phyloP scores from a whole-genome alignment of 2,888 invertebrate genomes.

The Aphodius granarius region DNA sequence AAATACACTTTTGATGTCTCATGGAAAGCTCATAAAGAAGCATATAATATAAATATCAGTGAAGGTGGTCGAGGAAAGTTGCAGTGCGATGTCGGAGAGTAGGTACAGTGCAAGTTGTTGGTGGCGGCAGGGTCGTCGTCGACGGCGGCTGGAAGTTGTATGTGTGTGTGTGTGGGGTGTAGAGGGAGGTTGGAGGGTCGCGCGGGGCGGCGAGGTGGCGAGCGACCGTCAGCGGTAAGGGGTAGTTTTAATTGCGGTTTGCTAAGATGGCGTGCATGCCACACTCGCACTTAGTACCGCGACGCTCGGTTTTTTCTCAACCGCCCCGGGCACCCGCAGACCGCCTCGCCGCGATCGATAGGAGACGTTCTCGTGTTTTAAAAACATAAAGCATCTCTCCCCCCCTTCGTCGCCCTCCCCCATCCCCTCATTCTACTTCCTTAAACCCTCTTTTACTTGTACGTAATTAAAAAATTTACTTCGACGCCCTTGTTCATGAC shows the following conservation, averaged over 20 bases:
- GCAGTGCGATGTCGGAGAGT: not conserved
- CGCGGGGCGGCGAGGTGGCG: constrained; percentile 33
- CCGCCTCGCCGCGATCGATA: constrained; percentile 44
- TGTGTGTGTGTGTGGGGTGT: constrained; percentile 29
- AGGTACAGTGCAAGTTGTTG: not conserved
- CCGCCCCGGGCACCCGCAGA: constrained; percentile 14
- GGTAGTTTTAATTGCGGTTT: constrained; percentile 54
- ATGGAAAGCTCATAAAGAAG: not conserved
- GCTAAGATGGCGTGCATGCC: constrained; percentile 57
- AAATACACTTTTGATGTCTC: too few relatives aligned
- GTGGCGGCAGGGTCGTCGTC: not conserved
- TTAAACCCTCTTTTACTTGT: constrained; percentile 6
- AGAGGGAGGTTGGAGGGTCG: constrained; percentile 27
- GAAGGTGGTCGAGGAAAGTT: not conserved
- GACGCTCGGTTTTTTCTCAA: constrained; percentile 51
- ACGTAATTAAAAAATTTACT: constrained; percentile 27
- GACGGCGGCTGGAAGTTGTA: constrained; percentile 2
- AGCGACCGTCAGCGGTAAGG: constrained; percentile 38
- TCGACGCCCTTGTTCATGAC: not conserved
- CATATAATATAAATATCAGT: not conserved
- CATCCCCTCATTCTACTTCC: not conserved
- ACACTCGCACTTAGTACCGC: constrained; percentile 56
- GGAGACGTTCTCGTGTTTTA: constrained; percentile 53
- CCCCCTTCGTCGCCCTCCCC: constrained; percentile 17
- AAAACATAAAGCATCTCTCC: constrained; percentile 50